Conservation (phyloP, 1,140 invertebrate genomes). For the Aleiodes sp. region DNA sequence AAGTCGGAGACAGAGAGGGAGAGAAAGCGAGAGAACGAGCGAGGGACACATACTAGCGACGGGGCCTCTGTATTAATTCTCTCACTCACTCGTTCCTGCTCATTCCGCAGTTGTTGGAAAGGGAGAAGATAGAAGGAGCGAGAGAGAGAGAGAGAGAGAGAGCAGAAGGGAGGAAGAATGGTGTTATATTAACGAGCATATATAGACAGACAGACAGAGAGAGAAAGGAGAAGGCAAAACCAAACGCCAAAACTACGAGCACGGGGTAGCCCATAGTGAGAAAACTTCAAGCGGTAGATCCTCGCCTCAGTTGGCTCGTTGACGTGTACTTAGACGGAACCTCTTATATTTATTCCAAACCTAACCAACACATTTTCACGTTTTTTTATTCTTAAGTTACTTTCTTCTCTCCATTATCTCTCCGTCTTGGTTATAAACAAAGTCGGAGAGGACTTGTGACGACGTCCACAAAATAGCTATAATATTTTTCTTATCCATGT, state of each 20-base stretch:
- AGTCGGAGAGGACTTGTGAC: too few species aligned
- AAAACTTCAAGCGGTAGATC: constrained; percentile 46
- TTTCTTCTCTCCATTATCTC: not conserved
- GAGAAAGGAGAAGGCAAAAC: constrained; percentile 35
- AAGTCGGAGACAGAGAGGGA: not conserved
- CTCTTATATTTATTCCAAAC: constrained; percentile 26
- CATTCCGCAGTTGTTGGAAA: too few species aligned
- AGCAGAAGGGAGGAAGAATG: not conserved
- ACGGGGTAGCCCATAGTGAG: constrained; percentile 29
- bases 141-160: not conserved
- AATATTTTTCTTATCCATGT: too few species aligned
- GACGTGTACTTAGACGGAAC: constrained; percentile 41
- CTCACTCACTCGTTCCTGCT: too few species aligned
- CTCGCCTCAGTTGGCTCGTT: constrained; percentile 45
- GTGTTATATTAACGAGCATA: constrained; percentile 17
- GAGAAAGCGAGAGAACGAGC: not conserved
- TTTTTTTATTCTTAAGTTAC: not conserved
- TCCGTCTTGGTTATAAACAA: too few species aligned
- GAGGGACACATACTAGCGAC: not conserved
- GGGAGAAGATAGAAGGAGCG: too few species aligned
- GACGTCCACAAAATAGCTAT: too few species aligned
- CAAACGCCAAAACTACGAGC: constrained; percentile 13
- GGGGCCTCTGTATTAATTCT: too few species aligned
- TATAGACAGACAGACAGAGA: too few species aligned
- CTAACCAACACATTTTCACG: not conserved